Evolutionary conservation across 2,113 vertebrate genomes (phyloP), one percentile per base, ranked within the genome.

Genomic region (Deroptyus accipitrinus): DNA sequence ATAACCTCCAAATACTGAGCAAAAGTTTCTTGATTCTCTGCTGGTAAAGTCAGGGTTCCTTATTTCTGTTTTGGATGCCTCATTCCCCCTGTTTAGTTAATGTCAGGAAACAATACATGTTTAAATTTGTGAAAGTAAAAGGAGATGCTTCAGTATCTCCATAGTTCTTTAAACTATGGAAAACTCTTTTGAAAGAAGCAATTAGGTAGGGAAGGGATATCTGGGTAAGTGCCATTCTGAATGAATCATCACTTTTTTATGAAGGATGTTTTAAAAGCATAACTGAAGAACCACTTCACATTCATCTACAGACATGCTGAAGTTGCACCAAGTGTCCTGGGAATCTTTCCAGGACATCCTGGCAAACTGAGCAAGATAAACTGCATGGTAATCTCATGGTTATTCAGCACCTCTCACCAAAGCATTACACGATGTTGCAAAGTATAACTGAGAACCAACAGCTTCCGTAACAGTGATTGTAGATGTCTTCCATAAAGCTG

Each of bases 381-480:
- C 9, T 9, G n/a, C 39, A 33, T 1, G 1, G 31, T 14, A 10
- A 76, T 4, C 75, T 49, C 39, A 5, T 3, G 44, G 17, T 62
- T 39, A 18, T 2, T 27, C 68, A 31, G 39, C 25, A 35, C n/a
- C 57, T 55, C 49, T 44, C 76, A 67, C 51, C 59, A 51, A 31
- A 31, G 35, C 41, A 55, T 10, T 48, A 44, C 64, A 27, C 1
- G 0, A 39, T 2, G 3, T 2, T 17, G 20, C 41, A 39, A 42
- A 74, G 37, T 31, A 15, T 4, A 59, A 35, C 19, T 25, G 13
- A 59, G 81, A 42, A 51, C 30, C 59, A 41, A 23, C 37, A 46
- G 31, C 31, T 31, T 55, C 51, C 2, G 0, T 10, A 37, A 16
- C 7, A 39, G 28, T 6, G 13, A 54, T 18, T 5, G 1, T 0